Conservation (phyloP, 92 coral and sea anemone genomes). For the Palythoa caribaeorum region DNA sequence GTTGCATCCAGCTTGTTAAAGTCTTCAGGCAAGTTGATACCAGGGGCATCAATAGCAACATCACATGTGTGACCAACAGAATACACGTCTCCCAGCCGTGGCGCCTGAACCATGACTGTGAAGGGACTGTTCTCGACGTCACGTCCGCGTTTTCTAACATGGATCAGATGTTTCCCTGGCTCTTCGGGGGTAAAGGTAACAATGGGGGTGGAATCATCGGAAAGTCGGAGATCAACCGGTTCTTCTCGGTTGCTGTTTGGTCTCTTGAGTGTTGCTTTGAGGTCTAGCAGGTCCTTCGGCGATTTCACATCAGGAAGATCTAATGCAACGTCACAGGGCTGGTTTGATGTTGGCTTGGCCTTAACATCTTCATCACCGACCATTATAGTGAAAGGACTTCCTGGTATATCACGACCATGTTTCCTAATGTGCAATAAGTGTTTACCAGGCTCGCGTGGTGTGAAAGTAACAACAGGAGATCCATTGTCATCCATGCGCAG, state of each 20-base stretch:
- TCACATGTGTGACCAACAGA: slow-evolving; percentile 98
- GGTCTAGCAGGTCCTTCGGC: slow-evolving; percentile 51
- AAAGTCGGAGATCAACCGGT: slow-evolving; percentile 81
- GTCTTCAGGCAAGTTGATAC: slow-evolving; percentile 87
- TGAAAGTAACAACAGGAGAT: slow-evolving; percentile 52
- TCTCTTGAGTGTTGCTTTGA: slow-evolving; percentile 87
- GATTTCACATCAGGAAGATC: slow-evolving; percentile 62
- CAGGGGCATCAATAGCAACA: slow-evolving; percentile 68
- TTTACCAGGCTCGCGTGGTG: slow-evolving; percentile 58
- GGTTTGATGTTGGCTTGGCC: slow-evolving; percentile 33
- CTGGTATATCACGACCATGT: slow-evolving; percentile 47
- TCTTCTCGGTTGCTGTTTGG: slow-evolving; percentile 91
- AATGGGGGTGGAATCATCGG: slow-evolving; percentile 86
- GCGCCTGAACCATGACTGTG: slow-evolving; percentile 98
- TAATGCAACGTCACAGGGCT: slow-evolving; percentile 62
- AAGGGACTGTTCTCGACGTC: slow-evolving; percentile 98
- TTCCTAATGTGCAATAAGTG: slow-evolving; percentile 54
- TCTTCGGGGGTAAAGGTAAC: slow-evolving; percentile 93
- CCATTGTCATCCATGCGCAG: slow-evolving; percentile 30
- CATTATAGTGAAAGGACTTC: slow-evolving; percentile 67
- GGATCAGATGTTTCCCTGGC: slow-evolving; percentile 96
- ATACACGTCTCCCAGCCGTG: slow-evolving; percentile 92
- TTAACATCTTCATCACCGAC: slow-evolving; percentile 50
- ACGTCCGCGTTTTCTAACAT: slow-evolving; percentile 80
- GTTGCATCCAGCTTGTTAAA: slow-evolving; percentile 80